Percentiles rank a stretch among this genome's conserved stretches.
Evolutionary conservation across 1,140 invertebrate genomes (phyloP).

Genomic region (Zaprionus tsacasi): DNA sequence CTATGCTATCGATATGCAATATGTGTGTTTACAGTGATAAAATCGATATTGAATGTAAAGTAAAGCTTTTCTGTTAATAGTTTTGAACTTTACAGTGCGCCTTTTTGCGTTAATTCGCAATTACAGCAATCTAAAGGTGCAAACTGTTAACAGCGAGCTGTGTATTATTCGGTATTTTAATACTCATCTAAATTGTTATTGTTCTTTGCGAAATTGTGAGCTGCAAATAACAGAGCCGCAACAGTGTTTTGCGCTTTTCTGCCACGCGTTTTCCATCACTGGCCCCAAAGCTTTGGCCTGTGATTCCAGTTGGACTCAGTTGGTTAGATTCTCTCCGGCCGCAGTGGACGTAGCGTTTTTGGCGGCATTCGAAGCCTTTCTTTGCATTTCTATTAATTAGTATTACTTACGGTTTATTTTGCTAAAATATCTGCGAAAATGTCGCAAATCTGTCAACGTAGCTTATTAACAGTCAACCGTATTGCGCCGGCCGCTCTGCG

Average conservation of each 20-base stretch:
- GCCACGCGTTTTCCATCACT: slow-evolving; percentile 7
- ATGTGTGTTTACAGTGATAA: background rate
- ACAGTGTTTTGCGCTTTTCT: background rate
- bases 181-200: background rate
- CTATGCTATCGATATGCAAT: slow-evolving; percentile 34
- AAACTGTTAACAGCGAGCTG: background rate
- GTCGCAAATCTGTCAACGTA: slow-evolving; percentile 67
- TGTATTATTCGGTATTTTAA: background rate
- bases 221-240: background rate
- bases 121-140: too few relatives aligned
- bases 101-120: background rate
- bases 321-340: slow-evolving; percentile 34
- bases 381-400: slow-evolving; percentile 31
- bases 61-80: slow-evolving; percentile 11
- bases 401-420: slow-evolving; percentile 18
- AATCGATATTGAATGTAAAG: background rate
- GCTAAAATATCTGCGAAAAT: slow-evolving; percentile 36
- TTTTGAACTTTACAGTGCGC: slow-evolving; percentile 7
- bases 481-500: slow-evolving; percentile 60
- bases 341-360: slow-evolving; percentile 26
- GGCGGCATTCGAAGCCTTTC: slow-evolving; percentile 46
- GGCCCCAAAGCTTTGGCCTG: slow-evolving; percentile 16
- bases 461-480: slow-evolving; percentile 62
- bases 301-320: slow-evolving; percentile 20
- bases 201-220: background rate